A percentile compares a stretch with the other conserved stretches of the same genome.
phyloP scores from a whole-genome alignment of 2,113 vertebrate genomes.

The Hippocampus mohnikei region DNA sequence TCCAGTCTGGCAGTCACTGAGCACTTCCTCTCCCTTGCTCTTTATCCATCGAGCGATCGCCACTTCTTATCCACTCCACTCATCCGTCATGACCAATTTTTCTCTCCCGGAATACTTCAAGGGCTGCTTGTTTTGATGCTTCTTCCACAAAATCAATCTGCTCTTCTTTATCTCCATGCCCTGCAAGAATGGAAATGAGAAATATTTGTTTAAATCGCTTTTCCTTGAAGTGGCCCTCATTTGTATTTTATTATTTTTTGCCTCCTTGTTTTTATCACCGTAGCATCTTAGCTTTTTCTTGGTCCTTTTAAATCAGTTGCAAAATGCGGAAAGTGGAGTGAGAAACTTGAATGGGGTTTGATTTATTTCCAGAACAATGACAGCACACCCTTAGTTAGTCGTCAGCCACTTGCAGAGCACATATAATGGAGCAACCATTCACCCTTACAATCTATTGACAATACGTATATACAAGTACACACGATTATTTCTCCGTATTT shows the following conservation, averaged over 20 bases:
- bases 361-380: no score
- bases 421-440: no score
- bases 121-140: conserved; percentile 26
- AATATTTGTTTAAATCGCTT: background rate
- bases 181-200: conserved; percentile 4
- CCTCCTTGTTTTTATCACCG: background rate
- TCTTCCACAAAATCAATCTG: conserved; percentile 23
- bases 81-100: conserved; percentile 26
- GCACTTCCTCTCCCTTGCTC: conserved; percentile 38
- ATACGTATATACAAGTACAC: no score
- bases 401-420: no score
- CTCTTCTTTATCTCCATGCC: conserved; percentile 8
- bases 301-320: conserved; percentile 11
- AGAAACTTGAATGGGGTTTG: no score
- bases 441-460: no score
- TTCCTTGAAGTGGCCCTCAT: background rate
- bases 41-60: conserved; percentile 51
- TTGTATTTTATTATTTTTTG: background rate
- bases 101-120: conserved; percentile 23
- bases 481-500: no score
- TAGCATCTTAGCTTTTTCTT: background rate
- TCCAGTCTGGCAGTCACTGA: conserved; percentile 50
- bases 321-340: background rate
- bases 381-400: no score
- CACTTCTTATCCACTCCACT: conserved; percentile 39